A percentile compares a stretch with the other conserved stretches of the same genome.
These are phyloP conservation scores for Sturnus vulgaris DNA, from an alignment of 2,113 vertebrate genomes.

Conservation along the genomic window DNA sequence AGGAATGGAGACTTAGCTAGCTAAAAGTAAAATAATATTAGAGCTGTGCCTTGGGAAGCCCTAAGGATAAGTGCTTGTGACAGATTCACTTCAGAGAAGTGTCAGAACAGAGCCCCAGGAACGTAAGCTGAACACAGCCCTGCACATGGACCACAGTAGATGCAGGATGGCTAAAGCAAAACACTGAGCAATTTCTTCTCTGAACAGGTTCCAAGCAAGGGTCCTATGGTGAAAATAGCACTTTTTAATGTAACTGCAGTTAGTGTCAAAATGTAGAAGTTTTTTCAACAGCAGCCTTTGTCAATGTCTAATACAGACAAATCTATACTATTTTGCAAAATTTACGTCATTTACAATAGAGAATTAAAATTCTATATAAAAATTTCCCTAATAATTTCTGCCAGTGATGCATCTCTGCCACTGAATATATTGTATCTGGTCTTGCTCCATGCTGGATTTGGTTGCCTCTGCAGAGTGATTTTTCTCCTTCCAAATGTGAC, in stretches of 20 bases:
- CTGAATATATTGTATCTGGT: not conserved
- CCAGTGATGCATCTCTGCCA: not conserved
- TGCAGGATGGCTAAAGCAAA: not conserved
- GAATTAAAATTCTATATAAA: not conserved
- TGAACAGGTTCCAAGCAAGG: not conserved
- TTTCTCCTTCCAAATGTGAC: not conserved
- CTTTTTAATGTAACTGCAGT: not conserved
- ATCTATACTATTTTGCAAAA: not conserved
- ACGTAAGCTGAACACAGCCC: not conserved
- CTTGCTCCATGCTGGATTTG: not conserved
- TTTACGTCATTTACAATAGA: not conserved
- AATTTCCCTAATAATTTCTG: not conserved
- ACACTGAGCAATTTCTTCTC: not conserved
- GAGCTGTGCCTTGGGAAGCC: not conserved
- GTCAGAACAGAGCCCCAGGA: not conserved
- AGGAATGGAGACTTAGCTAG: not conserved
- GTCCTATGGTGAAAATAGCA: not conserved
- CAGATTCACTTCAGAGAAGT: not conserved
- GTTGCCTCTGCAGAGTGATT: not conserved
- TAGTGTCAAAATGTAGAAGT: not conserved
- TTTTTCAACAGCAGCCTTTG: not conserved
- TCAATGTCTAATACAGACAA: not conserved
- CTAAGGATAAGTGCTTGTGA: not conserved
- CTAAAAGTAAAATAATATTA: not conserved
- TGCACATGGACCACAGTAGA: not conserved